Evolutionary conservation across 2,797 vertebrate genomes (phyloP), one percentile per base, ranked within the genome.

Genomic region (Arctocebus calabarensis): DNA sequence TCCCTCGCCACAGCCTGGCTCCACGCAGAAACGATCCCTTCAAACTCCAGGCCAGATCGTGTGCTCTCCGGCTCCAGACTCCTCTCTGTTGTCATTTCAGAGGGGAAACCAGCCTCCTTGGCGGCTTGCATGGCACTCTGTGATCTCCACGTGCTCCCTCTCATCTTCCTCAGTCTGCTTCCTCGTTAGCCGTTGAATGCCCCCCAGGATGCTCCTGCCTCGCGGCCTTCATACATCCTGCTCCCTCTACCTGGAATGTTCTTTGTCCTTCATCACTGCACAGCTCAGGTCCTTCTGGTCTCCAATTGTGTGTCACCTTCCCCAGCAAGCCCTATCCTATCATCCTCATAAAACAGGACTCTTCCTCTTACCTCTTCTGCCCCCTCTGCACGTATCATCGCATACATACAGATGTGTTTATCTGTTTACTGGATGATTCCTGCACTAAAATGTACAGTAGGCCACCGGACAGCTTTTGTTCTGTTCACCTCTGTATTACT

Each of bases 1-100:
- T 64, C 48, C 82, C 68, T 79, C 25, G 37, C 25, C 92, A 84
- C 48, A 81, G 71, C 45, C 90, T 86, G 90, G n/a, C 84, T 95
- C 84, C 75, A 87, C 37, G 7, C 0, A 16, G 71, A 82, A 55
- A 40, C 14, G 70, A 86, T 37, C 68, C 73, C 94, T 87, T 22
- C n/a, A 13, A 37, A 90, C 55, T 45, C 68, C 7, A 52, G 59
- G 62, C 88, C 40, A 61, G 43, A 68, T 64, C 45, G 22, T 20
- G 10, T 27, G 70, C 62, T 23, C 34, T 3, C 32, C 61, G 55
- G 71, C 79, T 84, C 71, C 17, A 71, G 59, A 43, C 29, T 61
- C 68, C 62, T 25, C 13, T 1, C n/a, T 34, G 40, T 16, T 11
- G 88, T 68, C 43, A 32, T 20, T 11, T 57, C 34, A 7, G n/a